phyloP scores from a whole-genome alignment of 2,797 vertebrate genomes.

The Perodicticus potto region DNA sequence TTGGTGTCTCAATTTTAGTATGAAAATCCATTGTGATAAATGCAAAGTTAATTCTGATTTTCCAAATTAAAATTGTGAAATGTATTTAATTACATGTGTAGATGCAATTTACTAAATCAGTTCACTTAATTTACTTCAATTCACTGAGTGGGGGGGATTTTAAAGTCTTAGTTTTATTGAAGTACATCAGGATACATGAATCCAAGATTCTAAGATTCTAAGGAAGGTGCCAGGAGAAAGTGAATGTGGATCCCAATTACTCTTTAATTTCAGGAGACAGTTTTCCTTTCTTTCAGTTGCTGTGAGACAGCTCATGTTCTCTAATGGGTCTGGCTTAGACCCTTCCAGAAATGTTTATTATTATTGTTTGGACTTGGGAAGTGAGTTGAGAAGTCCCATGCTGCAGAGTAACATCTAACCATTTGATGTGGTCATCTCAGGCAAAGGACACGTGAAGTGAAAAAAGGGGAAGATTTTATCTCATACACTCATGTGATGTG shows the following conservation, averaged over 20 bases:
- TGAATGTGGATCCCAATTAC: conserved; percentile 26
- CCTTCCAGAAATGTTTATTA: conserved; percentile 55
- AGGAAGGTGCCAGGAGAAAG: conserved; percentile 48
- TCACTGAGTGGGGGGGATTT: not conserved
- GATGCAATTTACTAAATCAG: conserved; percentile 29
- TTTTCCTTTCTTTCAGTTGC: conserved; percentile 55
- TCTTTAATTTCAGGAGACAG: conserved; percentile 52
- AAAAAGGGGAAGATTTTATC: not conserved
- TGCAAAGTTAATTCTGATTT: conserved; percentile 67
- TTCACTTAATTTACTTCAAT: conserved; percentile 46
- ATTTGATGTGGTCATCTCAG: conserved; percentile 52
- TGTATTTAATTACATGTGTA: conserved; percentile 59
- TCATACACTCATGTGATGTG: conserved; percentile 31
- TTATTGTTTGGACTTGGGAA: conserved; percentile 14
- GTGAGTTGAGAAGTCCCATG: not conserved
- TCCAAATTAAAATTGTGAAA: conserved; percentile 39
- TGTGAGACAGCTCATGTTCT: not conserved
- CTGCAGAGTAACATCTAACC: conserved; percentile 4
- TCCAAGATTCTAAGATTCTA: not conserved
- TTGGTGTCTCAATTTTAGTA: conserved; percentile 20
- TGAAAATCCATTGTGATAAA: conserved; percentile 54
- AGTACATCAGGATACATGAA: not conserved
- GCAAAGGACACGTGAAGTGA: conserved; percentile 56
- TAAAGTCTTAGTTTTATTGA: conserved; percentile 40
- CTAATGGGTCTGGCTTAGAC: conserved; percentile 56